phyloP scores from a whole-genome alignment of 2,888 invertebrate genomes.

The Stenodema calcarata region DNA sequence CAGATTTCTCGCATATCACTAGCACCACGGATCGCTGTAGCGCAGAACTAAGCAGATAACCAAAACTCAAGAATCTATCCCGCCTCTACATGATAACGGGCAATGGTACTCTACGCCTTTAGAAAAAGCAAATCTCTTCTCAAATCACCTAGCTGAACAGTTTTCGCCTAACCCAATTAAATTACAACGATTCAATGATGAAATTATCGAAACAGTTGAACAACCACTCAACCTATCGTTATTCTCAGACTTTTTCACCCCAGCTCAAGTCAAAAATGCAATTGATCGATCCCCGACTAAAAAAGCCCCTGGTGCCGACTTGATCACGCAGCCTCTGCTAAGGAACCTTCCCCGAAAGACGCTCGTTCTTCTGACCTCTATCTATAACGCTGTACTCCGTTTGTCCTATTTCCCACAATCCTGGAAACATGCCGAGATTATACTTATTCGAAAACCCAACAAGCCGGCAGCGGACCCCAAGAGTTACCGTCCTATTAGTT shows the following conservation, averaged over 20 bases:
- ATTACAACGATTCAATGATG: background rate
- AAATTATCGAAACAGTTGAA: background rate
- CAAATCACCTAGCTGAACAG: background rate
- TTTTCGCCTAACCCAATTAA: background rate
- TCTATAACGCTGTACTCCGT: background rate
- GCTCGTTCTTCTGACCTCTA: background rate
- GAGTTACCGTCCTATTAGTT: too few relatives aligned
- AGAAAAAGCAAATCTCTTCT: constrained; percentile 5
- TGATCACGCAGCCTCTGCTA: background rate
- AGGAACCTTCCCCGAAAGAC: background rate
- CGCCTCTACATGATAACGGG: background rate
- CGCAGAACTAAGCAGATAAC: background rate
- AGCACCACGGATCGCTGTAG: background rate
- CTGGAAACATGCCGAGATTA: too few relatives aligned
- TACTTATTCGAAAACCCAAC: too few relatives aligned
- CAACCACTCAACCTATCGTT: background rate
- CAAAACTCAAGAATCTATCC: background rate
- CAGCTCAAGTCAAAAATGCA: too few relatives aligned
- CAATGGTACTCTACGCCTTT: background rate
- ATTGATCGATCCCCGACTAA: background rate
- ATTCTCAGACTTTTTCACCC: background rate
- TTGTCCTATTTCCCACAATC: background rate
- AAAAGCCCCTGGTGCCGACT: background rate
- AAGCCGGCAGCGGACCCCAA: too few relatives aligned
- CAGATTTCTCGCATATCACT: too few relatives aligned